Conservation (phyloP, 2,113 vertebrate genomes). For the Piaya cayana region DNA sequence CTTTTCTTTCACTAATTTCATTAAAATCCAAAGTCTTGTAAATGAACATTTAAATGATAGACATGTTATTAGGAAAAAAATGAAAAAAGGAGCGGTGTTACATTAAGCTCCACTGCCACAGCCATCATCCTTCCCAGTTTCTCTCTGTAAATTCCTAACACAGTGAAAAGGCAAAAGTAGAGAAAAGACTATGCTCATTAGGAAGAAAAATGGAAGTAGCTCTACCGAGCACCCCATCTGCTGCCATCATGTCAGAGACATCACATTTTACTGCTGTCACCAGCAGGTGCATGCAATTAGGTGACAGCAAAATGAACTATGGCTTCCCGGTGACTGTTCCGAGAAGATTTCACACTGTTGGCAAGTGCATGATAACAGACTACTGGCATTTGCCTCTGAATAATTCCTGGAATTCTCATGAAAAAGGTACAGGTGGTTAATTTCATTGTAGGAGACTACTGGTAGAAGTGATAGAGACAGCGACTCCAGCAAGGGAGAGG, state of each 20-base stretch:
- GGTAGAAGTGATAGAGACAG: neutral
- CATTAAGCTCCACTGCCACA: neutral
- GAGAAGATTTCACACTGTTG: constrained; percentile 23
- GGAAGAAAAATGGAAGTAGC: constrained; percentile 59
- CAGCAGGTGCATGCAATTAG: constrained; percentile 63
- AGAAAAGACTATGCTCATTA: constrained; percentile 58
- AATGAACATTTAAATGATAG: constrained; percentile 8
- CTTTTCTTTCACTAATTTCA: constrained; percentile 20
- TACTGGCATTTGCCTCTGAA: neutral
- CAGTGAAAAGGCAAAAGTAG: neutral
- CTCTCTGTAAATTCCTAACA: constrained; percentile 7
- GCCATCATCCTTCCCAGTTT: neutral
- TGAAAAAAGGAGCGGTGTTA: neutral
- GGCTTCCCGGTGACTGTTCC: constrained; percentile 20
- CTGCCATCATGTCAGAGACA: constrained; percentile 55
- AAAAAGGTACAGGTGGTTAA: constrained; percentile 6
- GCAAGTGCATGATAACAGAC: constrained; percentile 26
- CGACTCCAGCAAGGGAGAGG: neutral
- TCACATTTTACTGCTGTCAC: constrained; percentile 59
- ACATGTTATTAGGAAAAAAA: constrained; percentile 9
- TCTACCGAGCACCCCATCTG: constrained; percentile 49
- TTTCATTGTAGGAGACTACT: neutral
- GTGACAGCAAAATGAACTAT: constrained; percentile 65
- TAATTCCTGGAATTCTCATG: neutral
- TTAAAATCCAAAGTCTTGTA: constrained; percentile 17